Conservation (phyloP, 92 coral and sea anemone genomes). For the Bergia sp. region DNA sequence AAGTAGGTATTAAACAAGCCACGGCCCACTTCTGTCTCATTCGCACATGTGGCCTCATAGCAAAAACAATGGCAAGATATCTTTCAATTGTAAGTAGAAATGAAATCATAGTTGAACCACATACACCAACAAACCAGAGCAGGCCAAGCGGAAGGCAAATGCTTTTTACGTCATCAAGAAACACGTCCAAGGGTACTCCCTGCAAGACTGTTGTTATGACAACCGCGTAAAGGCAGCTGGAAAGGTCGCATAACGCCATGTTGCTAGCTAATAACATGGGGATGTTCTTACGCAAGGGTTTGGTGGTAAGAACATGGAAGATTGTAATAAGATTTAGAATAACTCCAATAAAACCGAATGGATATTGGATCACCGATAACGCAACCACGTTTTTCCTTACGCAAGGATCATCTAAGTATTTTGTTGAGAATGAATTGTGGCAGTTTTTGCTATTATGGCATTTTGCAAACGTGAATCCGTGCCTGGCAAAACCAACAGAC, state of each 20-base stretch:
- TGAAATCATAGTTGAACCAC: conserved; percentile 59
- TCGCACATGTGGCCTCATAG: conserved; percentile 70
- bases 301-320: conserved; percentile 16
- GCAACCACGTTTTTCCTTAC: conserved; percentile 12
- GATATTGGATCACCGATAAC: conserved; percentile 13
- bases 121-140: conserved; percentile 72
- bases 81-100: conserved; percentile 68
- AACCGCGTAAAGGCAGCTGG: conserved; percentile 3
- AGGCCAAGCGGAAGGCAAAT: conserved; percentile 72
- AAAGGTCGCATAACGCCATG: conserved; percentile 35
- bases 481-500: conserved; percentile 15
- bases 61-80: conserved; percentile 67
- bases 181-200: conserved; percentile 34
- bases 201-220: neutral
- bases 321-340: neutral
- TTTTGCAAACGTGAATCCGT: conserved; percentile 29
- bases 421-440: neutral
- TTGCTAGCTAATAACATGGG: conserved; percentile 7
- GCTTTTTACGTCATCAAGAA: conserved; percentile 10
- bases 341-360: conserved; percentile 3
- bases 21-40: conserved; percentile 46
- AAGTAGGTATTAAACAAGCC: neutral
- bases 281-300: conserved; percentile 6
- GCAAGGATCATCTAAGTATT: conserved; percentile 15
- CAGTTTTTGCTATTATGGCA: neutral